Evolutionary conservation across 2,888 invertebrate genomes (phyloP), one percentile per base, ranked within the genome.

Genomic region (Kryphioiulus occultus): DNA sequence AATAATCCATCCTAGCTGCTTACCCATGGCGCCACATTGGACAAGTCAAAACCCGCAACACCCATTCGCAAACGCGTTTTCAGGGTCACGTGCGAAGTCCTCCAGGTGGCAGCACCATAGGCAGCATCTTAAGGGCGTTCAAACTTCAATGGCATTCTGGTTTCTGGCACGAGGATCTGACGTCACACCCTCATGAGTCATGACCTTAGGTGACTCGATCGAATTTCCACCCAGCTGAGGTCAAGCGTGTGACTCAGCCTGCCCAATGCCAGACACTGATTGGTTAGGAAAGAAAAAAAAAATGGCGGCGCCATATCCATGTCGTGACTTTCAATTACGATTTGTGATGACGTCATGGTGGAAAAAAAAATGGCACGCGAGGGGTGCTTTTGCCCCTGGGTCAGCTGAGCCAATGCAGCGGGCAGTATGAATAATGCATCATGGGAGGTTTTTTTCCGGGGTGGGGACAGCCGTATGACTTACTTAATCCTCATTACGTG

Each of bases 261-360:
- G 53, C 53, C n/a, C 53, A 44, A 53, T 15, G n/a, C n/a, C 53
- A 53, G 53, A n/a, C 53, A 15, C 15, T 42, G 2, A 42, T n/a
- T n/a, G n/a, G n/a, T n/a, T n/a, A n/a, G n/a, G n/a, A 53, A 53
- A 1, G 9, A 15, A n/a, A n/a, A 15, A 53, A 53, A 53, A 53
- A 53, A n/a, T n/a, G n/a, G 53, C n/a, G n/a, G 53, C 53, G 53
- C 53, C 53, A 53, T 53, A 53, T 53, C 53, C 53, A 53, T 53
- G 53, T 53, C 53, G 53, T 53, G 53, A 53, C 53, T 53, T n/a
- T n/a, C 53, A 53, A 53, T 53, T 53, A 53, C 53, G 9, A 53
- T 53, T 53, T 53, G 3, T 53, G 53, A 53, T 53, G 53, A 53
- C 53, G 53, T 53, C 53, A 53, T 53, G 53, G 53, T 53, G 53